phyloP scores from a whole-genome alignment of 2,797 vertebrate species.

The Anolis apletophallus region DNA sequence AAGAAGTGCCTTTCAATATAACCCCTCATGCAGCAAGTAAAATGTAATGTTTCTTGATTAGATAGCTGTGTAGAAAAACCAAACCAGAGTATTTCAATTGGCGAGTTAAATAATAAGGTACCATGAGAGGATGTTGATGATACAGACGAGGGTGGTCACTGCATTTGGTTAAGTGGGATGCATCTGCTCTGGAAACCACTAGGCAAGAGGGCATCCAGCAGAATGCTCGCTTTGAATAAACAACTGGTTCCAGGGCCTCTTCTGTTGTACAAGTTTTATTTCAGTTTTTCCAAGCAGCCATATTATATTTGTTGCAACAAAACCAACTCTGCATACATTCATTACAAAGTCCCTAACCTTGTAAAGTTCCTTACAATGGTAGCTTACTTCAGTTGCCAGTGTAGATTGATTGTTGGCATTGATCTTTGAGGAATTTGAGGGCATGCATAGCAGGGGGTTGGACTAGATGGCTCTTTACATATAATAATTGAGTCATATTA shows the following conservation, averaged over 20 bases:
- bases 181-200: not conserved
- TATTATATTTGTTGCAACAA: not conserved
- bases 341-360: not conserved
- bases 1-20: not conserved
- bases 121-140: not conserved
- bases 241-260: not conserved
- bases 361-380: not conserved
- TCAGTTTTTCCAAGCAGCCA: not conserved
- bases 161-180: not conserved
- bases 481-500: not conserved
- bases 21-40: conserved; percentile 28
- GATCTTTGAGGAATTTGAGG: not conserved
- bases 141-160: not conserved
- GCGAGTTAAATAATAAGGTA: not conserved
- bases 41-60: conserved; percentile 30
- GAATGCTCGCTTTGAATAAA: not conserved
- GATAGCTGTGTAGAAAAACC: conserved; percentile 13
- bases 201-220: not conserved
- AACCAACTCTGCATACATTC: not conserved
- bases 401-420: not conserved
- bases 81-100: not conserved
- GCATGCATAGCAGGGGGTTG: no score
- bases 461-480: not conserved
- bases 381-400: not conserved
- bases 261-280: not conserved